Evolutionary conservation across 2,797 vertebrate species (phyloP), one percentile per base, ranked within the genome.

Genomic region (Rhinichthys osculus): DNA sequence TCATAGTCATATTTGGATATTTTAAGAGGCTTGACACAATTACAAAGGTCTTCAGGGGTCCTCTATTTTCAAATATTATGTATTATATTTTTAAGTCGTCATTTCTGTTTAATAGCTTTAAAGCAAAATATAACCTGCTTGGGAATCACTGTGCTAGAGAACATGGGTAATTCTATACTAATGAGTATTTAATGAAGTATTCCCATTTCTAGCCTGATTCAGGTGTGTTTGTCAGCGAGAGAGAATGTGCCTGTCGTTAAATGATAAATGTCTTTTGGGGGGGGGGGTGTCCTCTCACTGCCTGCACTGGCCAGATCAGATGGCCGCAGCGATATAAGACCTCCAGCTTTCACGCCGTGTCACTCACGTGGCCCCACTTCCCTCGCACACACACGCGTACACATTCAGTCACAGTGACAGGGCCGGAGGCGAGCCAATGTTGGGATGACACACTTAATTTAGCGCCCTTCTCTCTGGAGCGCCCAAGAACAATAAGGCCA

Each of bases 191-290:
- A 57, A 57, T 38, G 2, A 77, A 52, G 86, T 87, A 50, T 50
- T 83, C 21, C 44, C 30, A 30, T 19, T 47, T 77, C 47, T 27
- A 10, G 30, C 30, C 19, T 38, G n/a, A 52, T 90, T 71, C 81
- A 57, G 72, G 71, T 87, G 67, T 81, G 42, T 87, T 62, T 84
- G 50, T 88, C 47, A 57, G 83, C 52, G 35, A 73, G 40, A 69
- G 79, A 59, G 57, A 73, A 69, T 54, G 67, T 84, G 66, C 54
- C 94, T 96, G 93, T 95, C 94, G 72, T 23, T 89, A 78, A 93
- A 94, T 98, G 98, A 99, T 99, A 95, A 97, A 99, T 98, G 96
- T 96, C 94, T 93, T 0, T 92, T 87, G 95, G 38, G 66, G 94
- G 90, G 91, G 82, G 35, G 35, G 19, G 44, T 42, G 73, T 62